Conservation (phyloP, 2,888 invertebrate genomes). For the Anoplius nigerrimus region DNA sequence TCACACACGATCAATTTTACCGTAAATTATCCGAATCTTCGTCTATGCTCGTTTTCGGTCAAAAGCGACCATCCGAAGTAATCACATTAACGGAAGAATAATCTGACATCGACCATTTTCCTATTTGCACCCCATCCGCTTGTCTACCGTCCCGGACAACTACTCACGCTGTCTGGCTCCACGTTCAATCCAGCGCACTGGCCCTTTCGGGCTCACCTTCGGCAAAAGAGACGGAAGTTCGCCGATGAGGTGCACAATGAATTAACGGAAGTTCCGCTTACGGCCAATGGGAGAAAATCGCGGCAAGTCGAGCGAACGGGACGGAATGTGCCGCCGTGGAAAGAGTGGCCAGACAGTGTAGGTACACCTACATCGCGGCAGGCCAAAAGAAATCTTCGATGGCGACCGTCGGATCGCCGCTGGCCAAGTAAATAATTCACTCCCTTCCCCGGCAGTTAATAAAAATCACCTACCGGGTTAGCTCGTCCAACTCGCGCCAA, state of each 20-base stretch:
- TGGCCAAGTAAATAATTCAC: constrained; percentile 42
- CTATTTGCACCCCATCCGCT: constrained; percentile 22
- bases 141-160: constrained; percentile 16
- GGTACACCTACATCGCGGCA: not conserved
- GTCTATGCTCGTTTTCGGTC: too few relatives aligned
- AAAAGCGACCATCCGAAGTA: too few relatives aligned
- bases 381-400: constrained; percentile 17
- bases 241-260: constrained; percentile 44
- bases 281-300: constrained; percentile 27
- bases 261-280: constrained; percentile 40
- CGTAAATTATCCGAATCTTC: too few relatives aligned
- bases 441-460: constrained; percentile 14
- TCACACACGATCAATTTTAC: too few relatives aligned
- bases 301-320: constrained; percentile 32
- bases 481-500: not conserved
- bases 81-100: not conserved
- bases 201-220: constrained; percentile 16
- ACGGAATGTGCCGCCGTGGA: not conserved
- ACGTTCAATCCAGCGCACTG: constrained; percentile 25
- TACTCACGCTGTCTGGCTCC: constrained; percentile 14
- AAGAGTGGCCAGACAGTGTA: constrained; percentile 1
- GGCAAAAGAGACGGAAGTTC: constrained; percentile 25
- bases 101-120: constrained; percentile 28
- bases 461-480: constrained; percentile 32
- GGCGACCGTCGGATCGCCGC: constrained; percentile 30